Conservation (phyloP, 2,888 invertebrate species). For the Cantharis nigra region DNA sequence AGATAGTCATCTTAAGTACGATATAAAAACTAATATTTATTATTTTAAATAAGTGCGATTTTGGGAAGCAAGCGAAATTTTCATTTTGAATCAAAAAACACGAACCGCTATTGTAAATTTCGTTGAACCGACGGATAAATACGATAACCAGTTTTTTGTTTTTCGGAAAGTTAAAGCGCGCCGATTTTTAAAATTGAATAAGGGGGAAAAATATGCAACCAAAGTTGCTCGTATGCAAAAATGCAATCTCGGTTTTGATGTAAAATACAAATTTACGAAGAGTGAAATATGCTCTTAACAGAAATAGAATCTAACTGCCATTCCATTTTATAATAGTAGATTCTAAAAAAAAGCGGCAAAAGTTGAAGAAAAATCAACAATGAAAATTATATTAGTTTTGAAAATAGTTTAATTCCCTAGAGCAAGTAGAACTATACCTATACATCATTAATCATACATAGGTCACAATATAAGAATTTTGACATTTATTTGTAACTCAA, state of each 20-base stretch:
- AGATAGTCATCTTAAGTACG: conserved; percentile 26
- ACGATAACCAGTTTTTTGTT: background rate
- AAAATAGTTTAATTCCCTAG: conserved; percentile 46
- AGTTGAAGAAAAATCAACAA: conserved; percentile 29
- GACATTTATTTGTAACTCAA: conserved; percentile 47
- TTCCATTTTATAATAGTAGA: conserved; percentile 46
- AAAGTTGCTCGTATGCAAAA: background rate
- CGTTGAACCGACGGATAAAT: background rate
- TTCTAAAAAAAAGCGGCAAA: conserved; percentile 31
- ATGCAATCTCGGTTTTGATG: background rate
- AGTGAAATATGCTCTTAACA: background rate
- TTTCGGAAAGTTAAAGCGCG: background rate
- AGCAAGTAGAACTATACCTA: conserved; percentile 43
- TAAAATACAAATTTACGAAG: background rate
- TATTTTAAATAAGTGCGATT: conserved; percentile 9
- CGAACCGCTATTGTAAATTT: background rate
- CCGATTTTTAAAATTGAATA: background rate
- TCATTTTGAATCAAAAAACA: background rate
- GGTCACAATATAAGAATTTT: conserved; percentile 55
- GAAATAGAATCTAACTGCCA: conserved; percentile 50
- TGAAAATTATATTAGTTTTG: conserved; percentile 21
- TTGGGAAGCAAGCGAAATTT: background rate
- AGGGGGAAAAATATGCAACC: background rate
- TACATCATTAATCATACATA: conserved; percentile 56
- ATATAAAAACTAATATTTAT: conserved; percentile 14